Conservation (phyloP, 2,888 invertebrate genomes). For the Luffia ferchaultella region DNA sequence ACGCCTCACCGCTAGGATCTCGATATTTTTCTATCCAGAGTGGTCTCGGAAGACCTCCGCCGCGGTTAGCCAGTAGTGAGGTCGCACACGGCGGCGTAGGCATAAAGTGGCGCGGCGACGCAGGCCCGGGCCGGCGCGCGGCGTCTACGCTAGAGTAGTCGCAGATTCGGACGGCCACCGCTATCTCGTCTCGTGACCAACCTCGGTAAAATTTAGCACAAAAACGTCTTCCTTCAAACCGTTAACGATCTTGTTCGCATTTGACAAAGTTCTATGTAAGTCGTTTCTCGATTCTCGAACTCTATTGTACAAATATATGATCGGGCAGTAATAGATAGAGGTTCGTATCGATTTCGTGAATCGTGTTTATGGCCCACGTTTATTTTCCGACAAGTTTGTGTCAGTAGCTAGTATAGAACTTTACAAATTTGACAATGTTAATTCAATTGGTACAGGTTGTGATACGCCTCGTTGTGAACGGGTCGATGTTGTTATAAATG, state of each 20-base stretch:
- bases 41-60: background rate
- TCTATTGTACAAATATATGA: slow-evolving; percentile 59
- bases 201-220: slow-evolving; percentile 48
- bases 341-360: slow-evolving; percentile 64
- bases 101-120: background rate
- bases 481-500: slow-evolving; percentile 66
- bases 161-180: background rate
- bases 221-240: slow-evolving; percentile 65
- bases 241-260: slow-evolving; percentile 58
- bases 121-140: background rate
- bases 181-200: slow-evolving; percentile 20
- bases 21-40: too few relatives aligned
- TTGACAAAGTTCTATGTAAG: slow-evolving; percentile 53
- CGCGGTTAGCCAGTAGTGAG: background rate
- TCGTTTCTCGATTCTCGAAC: slow-evolving; percentile 54
- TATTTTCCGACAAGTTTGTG: slow-evolving; percentile 62
- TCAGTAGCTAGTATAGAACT: slow-evolving; percentile 65
- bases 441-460: slow-evolving; percentile 67
- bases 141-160: background rate
- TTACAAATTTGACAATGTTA: slow-evolving; percentile 59
- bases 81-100: background rate
- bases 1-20: background rate
- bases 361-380: slow-evolving; percentile 59
- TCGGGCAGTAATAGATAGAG: slow-evolving; percentile 51
- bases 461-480: slow-evolving; percentile 66